Evolutionary conservation across 2,797 vertebrate genomes (phyloP).

Genomic region (Stomatorhinus walkeri): DNA sequence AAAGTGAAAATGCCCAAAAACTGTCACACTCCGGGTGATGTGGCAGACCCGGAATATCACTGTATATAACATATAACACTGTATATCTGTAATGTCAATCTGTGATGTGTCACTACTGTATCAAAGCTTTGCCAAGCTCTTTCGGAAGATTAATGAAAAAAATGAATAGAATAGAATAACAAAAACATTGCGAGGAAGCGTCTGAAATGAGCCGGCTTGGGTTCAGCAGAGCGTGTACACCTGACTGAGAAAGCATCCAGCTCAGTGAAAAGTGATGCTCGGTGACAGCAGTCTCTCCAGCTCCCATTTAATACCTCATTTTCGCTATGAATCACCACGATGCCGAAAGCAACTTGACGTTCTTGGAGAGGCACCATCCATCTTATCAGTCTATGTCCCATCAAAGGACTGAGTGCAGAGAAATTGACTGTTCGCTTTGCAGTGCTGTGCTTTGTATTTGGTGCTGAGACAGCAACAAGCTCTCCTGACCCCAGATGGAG

Average conservation of each 20-base stretch:
- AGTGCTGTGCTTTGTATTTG: slow-evolving; percentile 10
- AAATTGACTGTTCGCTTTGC: background rate
- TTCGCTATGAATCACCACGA: slow-evolving; percentile 60
- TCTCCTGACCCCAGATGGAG: background rate
- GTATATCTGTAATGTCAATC: background rate
- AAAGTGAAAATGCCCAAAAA: background rate
- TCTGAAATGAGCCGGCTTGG: background rate
- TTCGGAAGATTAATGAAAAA: background rate
- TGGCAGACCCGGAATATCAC: background rate
- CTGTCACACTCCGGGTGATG: background rate
- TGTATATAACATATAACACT: background rate
- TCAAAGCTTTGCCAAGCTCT: background rate
- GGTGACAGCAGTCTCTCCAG: slow-evolving; percentile 51
- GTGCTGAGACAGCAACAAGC: background rate
- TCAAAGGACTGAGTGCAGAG: slow-evolving; percentile 6
- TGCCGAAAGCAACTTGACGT: slow-evolving; percentile 36
- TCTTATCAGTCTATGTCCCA: slow-evolving; percentile 51
- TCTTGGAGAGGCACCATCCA: slow-evolving; percentile 59
- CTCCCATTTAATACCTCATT: slow-evolving; percentile 53
- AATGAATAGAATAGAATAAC: background rate
- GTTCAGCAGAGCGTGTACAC: background rate
- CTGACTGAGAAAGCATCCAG: background rate
- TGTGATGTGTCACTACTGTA: background rate
- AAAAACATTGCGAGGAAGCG: background rate
- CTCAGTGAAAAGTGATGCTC: slow-evolving; percentile 40